phyloP scores from a whole-genome alignment of 2,797 vertebrate genomes.

The Caiman crocodilus region DNA sequence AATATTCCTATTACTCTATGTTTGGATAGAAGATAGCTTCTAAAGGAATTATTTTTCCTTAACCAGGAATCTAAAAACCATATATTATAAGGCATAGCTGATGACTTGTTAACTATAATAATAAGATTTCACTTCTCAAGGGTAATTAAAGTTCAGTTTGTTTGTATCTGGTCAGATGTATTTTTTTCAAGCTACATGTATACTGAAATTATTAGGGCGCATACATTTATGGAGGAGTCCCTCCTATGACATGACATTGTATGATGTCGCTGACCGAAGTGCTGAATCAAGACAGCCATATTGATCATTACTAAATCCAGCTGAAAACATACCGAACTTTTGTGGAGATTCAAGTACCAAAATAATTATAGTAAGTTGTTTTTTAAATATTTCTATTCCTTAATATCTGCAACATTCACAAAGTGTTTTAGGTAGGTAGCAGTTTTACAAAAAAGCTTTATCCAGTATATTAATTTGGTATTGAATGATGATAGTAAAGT shows the following conservation, averaged over 20 bases:
- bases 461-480: neutral
- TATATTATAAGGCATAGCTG: neutral
- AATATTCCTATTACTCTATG: neutral
- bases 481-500: constrained; percentile 11
- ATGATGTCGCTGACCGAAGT: constrained; percentile 82
- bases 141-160: neutral
- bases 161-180: neutral
- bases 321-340: constrained; percentile 48
- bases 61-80: neutral
- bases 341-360: constrained; percentile 20
- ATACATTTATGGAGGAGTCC: neutral
- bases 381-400: fast-evolving
- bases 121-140: neutral
- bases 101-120: neutral
- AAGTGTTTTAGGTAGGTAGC: neutral
- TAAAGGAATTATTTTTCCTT: neutral
- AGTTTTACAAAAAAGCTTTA: neutral
- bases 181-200: neutral
- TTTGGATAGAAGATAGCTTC: neutral
- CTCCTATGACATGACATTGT: constrained; percentile 26
- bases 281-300: constrained; percentile 82
- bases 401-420: neutral
- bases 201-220: neutral
- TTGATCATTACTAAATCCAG: constrained; percentile 64
- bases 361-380: neutral